Base-by-base conservation (phyloP, 2,113 vertebrate genomes). In the Sitta europaea region DNA sequence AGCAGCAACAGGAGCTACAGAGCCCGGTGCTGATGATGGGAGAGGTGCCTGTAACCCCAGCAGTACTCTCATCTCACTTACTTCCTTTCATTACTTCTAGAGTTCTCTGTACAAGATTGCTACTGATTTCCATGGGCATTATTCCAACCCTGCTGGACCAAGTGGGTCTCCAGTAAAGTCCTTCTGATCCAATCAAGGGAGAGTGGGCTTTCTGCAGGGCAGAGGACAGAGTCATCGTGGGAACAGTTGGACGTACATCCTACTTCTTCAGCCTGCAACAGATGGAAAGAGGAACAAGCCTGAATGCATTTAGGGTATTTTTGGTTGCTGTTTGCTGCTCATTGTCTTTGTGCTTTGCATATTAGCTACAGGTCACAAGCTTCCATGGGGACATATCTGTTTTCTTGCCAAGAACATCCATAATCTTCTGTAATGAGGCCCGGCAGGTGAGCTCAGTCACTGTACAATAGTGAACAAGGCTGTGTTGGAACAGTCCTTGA, bases 361-460 rank as follows among this genome's bases (percentile, higher is more conserved):
- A 79, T 72, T 85, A 87, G 87, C 65, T 72, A 62, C 87, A 89
- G 70, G 66, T 91, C 70, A 74, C 1, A 0, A 85, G 90, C 48
- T 85, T 65, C 70, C 81, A 70, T 53, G 73, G 76, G 76, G 68
- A 89, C 36, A 23, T 55, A 48, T 1, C 66, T 77, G 58, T 43
- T 92, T 82, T 70, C 89, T 84, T 84, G 88, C 91, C 88, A 97
- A 92, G 62, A 94, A 81, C 80, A 92, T 65, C 70, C 77, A 78
- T 71, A 94, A 75, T 76, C 86, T 87, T 82, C 93, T 86, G 40
- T 91, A 91, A 87, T 74, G 70, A 97, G 91, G 76, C 77, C 50
- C 1, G 2, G 86, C 91, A 95, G 93, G 91, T 95, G 89, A 89
- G 80, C 80, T 68, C 2, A 0, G 77, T 45, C 87, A 48, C 50